A percentile compares a stretch with the other conserved stretches of the same genome.
Evolutionary conservation across 2,888 invertebrate species (phyloP).

Genomic region (Pterobdella sp.): DNA sequence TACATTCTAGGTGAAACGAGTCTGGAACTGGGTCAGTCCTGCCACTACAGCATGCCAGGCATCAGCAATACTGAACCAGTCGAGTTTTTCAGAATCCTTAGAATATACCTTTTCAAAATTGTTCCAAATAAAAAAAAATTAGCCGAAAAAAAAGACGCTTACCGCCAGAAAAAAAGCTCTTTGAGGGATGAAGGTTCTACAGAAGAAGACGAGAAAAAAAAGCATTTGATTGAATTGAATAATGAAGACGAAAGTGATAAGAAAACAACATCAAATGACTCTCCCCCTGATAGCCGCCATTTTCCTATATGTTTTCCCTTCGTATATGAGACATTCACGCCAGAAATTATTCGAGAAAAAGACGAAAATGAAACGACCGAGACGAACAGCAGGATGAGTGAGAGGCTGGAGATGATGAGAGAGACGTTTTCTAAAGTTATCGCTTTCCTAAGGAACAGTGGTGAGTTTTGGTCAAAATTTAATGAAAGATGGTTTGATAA

Average conservation of each 20-base stretch:
- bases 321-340: slow-evolving; percentile 38
- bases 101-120: slow-evolving; percentile 31
- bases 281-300: neutral
- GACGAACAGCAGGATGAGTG: slow-evolving; percentile 10
- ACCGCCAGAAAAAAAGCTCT: neutral
- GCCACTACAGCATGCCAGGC: slow-evolving; percentile 35
- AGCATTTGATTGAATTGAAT: neutral
- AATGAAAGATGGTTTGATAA: neutral
- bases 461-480: slow-evolving; percentile 21
- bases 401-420: slow-evolving; percentile 37
- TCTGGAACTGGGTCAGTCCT: slow-evolving; percentile 34
- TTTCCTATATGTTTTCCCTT: slow-evolving; percentile 32
- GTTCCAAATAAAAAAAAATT: neutral
- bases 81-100: slow-evolving; percentile 37
- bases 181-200: neutral
- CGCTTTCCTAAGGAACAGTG: slow-evolving; percentile 33
- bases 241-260: slow-evolving; percentile 10
- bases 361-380: slow-evolving; percentile 17
- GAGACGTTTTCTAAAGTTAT: slow-evolving; percentile 35
- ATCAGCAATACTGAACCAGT: slow-evolving; percentile 32
- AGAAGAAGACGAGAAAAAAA: slow-evolving; percentile 7
- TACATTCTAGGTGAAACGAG: neutral
- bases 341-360: slow-evolving; percentile 34
- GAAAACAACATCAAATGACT: neutral
- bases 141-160: neutral